phyloP scores from a whole-genome alignment of 2,888 invertebrate genomes.

The Dimorphilus gyrociliatus region DNA sequence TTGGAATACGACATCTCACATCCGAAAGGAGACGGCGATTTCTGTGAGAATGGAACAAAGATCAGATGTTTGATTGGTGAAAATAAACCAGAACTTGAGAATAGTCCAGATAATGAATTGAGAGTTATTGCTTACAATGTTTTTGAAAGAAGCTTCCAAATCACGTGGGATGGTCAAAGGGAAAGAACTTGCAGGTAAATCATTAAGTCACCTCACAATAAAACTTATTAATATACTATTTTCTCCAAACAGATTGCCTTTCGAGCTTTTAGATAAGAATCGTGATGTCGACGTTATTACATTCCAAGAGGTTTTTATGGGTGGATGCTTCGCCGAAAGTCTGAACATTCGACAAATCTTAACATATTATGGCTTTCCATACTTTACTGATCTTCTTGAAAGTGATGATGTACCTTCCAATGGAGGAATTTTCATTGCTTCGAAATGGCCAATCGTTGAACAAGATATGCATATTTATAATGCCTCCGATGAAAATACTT shows the following conservation, averaged over 20 bases:
- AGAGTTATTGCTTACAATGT: slow-evolving; percentile 7
- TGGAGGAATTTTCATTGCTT: slow-evolving; percentile 8
- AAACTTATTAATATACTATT: too few relatives aligned
- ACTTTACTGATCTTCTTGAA: slow-evolving; percentile 7
- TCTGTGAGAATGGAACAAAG: slow-evolving; percentile 1
- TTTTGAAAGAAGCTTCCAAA: slow-evolving; percentile 4
- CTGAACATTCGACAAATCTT: slow-evolving; percentile 5
- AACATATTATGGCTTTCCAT: slow-evolving; percentile 6
- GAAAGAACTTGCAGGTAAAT: slow-evolving; percentile 8
- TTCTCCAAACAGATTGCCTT: too few relatives aligned
- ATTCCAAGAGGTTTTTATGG: slow-evolving; percentile 8
- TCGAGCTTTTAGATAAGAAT: not conserved
- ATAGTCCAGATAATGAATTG: slow-evolving; percentile 3
- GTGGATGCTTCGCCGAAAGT: slow-evolving; percentile 6
- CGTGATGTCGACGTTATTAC: slow-evolving; percentile 5
- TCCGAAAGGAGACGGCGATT: slow-evolving; percentile 1
- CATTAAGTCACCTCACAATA: too few relatives aligned
- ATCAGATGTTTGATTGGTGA: too few relatives aligned
- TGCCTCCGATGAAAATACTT: not conserved
- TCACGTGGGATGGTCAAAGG: slow-evolving; percentile 6
- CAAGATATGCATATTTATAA: slow-evolving; percentile 3
- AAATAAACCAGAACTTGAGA: too few relatives aligned
- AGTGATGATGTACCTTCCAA: slow-evolving; percentile 2
- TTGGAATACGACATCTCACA: slow-evolving; percentile 1
- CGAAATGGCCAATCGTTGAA: slow-evolving; percentile 6